Evolutionary conservation across 2,888 invertebrate genomes (phyloP), one percentile per base, ranked within the genome.

Genomic region (Brachynemurus nebulosus): DNA sequence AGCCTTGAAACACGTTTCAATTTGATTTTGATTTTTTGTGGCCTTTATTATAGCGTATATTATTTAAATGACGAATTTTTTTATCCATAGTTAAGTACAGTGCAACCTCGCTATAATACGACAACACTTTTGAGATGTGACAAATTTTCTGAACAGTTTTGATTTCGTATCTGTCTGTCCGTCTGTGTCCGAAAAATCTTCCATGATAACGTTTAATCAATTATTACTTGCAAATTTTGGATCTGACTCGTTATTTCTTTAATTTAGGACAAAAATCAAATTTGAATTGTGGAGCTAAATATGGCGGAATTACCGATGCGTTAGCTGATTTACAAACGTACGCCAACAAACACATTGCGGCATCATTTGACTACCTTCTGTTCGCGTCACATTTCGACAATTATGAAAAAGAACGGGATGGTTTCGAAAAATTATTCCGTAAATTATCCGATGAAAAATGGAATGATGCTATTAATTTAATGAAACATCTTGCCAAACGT

Each of bases 321-420:
- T 53, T 65, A 47, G 43, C 66, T 56, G 60, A 74, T 57, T 41
- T 74, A 0, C 70, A 71, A 53, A 53, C 55, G 16, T 81, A 73
- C 57, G 74, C 71, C 35, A 80, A 77, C 54, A 63, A 73, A 2
- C 80, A 85, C 52, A 65, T 88, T 21, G 70, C 72, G 43, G 68
- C 76, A n/a, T 86, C 84, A 1, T 86, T 77, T 55, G 80, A 86
- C 48, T 85, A 80, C 54, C 67, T 88, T 8, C 64, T 86, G 2
- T 72, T 86, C 60, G 72, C 85, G 1, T 75, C 84, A 0, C 77
- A 81, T 61, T 88, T 80, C 63, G 79, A 78, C 54, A 83, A 81
- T 55, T 86, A 79, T 60, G 74, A 80, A 57, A 77, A 77, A 20
- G 80, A 84, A 64, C 71, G 88, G 21, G 73, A 69, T 17, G 88